A percentile compares a stretch with the other conserved stretches of the same genome.
Conservation (phyloP, 1,140 invertebrate genomes). For the Neodiprion pinetum region DNA sequence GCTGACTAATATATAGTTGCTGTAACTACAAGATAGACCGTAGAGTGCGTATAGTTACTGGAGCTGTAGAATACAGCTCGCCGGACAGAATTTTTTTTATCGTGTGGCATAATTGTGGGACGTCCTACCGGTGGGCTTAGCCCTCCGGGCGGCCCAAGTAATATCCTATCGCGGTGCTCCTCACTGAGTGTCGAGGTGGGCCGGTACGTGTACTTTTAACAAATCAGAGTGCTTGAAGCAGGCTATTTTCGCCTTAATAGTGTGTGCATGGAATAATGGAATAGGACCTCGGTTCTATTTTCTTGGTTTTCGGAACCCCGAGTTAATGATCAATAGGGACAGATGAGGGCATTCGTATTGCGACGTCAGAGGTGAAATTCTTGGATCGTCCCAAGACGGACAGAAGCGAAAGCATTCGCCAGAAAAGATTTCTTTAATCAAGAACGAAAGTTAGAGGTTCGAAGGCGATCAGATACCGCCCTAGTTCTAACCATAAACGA, state of each 20-base stretch:
- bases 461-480: slow-evolving; percentile 85
- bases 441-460: slow-evolving; percentile 85
- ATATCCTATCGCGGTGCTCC: slow-evolving; percentile 66
- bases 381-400: slow-evolving; percentile 85
- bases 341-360: slow-evolving; percentile 78
- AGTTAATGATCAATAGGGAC: slow-evolving; percentile 84
- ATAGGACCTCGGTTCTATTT: slow-evolving; percentile 84
- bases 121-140: not conserved
- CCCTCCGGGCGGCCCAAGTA: slow-evolving; percentile 50
- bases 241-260: too few relatives aligned
- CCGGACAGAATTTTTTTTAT: too few relatives aligned
- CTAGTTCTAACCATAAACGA: slow-evolving; percentile 88
- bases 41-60: too few relatives aligned
- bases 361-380: slow-evolving; percentile 80
- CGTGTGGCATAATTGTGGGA: too few relatives aligned
- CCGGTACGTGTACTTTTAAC: slow-evolving; percentile 79
- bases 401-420: slow-evolving; percentile 80
- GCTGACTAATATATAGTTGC: too few relatives aligned
- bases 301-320: slow-evolving; percentile 73
- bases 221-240: slow-evolving; percentile 70
- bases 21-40: too few relatives aligned
- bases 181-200: slow-evolving; percentile 69
- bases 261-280: slow-evolving; percentile 39
- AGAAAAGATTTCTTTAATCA: slow-evolving; percentile 86
- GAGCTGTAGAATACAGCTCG: too few relatives aligned